A percentile compares a stretch with the other conserved stretches of the same genome.
Conservation (phyloP, 1,140 invertebrate species). For the Rhagoletis zephyria region DNA sequence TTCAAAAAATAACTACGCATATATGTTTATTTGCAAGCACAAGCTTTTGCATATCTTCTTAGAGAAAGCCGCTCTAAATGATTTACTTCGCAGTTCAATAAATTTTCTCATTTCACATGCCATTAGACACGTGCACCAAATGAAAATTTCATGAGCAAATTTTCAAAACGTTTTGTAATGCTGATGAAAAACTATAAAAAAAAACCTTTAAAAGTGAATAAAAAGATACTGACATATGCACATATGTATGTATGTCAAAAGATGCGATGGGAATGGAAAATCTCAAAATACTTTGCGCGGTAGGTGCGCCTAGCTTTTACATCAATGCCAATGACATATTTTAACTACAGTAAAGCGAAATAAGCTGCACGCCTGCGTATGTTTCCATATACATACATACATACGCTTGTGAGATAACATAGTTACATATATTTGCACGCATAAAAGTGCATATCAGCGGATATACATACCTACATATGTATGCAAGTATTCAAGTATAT, state of each 20-base stretch:
- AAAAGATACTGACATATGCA: neutral
- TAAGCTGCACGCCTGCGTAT: neutral
- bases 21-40: too few relatives aligned
- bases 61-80: neutral
- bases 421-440: too few relatives aligned
- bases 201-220: neutral
- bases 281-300: too few relatives aligned
- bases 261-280: too few relatives aligned
- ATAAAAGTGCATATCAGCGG: too few relatives aligned
- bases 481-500: neutral
- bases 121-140: neutral
- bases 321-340: slow-evolving; percentile 25
- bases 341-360: neutral
- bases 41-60: neutral
- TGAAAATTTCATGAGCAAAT: slow-evolving; percentile 23
- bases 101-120: neutral
- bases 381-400: neutral
- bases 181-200: neutral
- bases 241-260: too few relatives aligned
- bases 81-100: neutral
- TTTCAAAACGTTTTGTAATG: neutral
- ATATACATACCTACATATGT: neutral
- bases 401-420: too few relatives aligned
- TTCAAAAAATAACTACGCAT: too few relatives aligned
- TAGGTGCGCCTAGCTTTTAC: neutral